Evolutionary conservation across 2,888 invertebrate species (phyloP).

Genomic region (Blera fallax): DNA sequence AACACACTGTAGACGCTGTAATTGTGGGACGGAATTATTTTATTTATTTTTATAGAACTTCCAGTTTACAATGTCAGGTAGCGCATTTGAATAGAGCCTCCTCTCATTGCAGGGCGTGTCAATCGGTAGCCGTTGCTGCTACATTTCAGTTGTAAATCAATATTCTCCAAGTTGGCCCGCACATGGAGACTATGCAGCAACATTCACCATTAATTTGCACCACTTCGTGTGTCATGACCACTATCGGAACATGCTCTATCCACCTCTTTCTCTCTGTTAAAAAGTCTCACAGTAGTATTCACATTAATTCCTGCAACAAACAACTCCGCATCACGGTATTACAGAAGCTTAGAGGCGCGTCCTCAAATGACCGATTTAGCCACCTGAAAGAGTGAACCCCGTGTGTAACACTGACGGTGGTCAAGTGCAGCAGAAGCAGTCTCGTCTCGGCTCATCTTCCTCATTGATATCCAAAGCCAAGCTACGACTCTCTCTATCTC

Average conservation of each 20-base stretch:
- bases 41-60: neutral
- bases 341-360: slow-evolving; percentile 65
- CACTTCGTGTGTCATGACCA: slow-evolving; percentile 60
- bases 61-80: slow-evolving; percentile 35
- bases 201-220: slow-evolving; percentile 67
- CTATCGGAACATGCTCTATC: slow-evolving; percentile 40
- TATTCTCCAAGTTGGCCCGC: slow-evolving; percentile 50
- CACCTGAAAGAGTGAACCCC: slow-evolving; percentile 29
- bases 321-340: slow-evolving; percentile 17
- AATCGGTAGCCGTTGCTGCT: slow-evolving; percentile 57
- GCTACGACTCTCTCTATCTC: neutral
- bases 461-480: slow-evolving; percentile 18
- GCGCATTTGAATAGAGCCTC: slow-evolving; percentile 32
- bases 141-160: slow-evolving; percentile 65
- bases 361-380: slow-evolving; percentile 63
- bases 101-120: slow-evolving; percentile 52
- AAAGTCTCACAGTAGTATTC: neutral
- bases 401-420: slow-evolving; percentile 29
- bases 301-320: neutral
- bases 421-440: slow-evolving; percentile 38
- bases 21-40: neutral
- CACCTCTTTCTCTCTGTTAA: neutral
- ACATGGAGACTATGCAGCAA: slow-evolving; percentile 30
- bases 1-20: neutral
- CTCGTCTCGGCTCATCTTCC: slow-evolving; percentile 27